Conservation (phyloP, 2,797 vertebrate species). For the Hoplostethus atlanticus region DNA sequence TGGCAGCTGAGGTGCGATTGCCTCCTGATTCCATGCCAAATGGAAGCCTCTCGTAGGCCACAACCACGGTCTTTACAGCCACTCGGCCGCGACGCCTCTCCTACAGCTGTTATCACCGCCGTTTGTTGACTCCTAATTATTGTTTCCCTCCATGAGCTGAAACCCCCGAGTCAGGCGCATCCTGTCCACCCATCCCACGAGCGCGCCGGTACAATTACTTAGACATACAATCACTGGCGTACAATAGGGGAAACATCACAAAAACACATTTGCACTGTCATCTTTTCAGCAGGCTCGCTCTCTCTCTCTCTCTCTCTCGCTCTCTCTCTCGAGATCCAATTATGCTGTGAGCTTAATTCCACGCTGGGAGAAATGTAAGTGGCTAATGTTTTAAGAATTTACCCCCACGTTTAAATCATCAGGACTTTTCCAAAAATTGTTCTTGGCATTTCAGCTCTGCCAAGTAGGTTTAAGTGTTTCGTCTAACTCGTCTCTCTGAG, state of each 20-base stretch:
- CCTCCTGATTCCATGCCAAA: slow-evolving; percentile 56
- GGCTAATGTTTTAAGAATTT: slow-evolving; percentile 38
- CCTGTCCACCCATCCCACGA: slow-evolving; percentile 54
- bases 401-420: slow-evolving; percentile 22
- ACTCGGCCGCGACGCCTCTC: slow-evolving; percentile 36
- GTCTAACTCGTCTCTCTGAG: slow-evolving; percentile 8
- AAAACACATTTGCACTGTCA: slow-evolving; percentile 47
- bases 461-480: slow-evolving; percentile 17
- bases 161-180: slow-evolving; percentile 59
- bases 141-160: slow-evolving; percentile 75
- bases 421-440: slow-evolving; percentile 5
- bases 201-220: slow-evolving; percentile 52
- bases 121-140: slow-evolving; percentile 76
- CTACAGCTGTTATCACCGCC: slow-evolving; percentile 51
- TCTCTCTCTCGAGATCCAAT: slow-evolving; percentile 53
- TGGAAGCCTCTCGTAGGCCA: slow-evolving; percentile 58
- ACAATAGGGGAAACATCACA: slow-evolving; percentile 51
- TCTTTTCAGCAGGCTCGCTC: slow-evolving; percentile 18
- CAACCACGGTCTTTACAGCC: slow-evolving; percentile 56
- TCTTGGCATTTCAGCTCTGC: background rate
- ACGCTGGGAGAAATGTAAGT: slow-evolving; percentile 32
- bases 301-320: no score
- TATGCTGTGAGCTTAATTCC: slow-evolving; percentile 49
- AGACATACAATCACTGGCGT: slow-evolving; percentile 49
- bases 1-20: slow-evolving; percentile 25